Evolutionary conservation across 2,113 vertebrate genomes (phyloP).

Genomic region (Puffinus mauretanicus): DNA sequence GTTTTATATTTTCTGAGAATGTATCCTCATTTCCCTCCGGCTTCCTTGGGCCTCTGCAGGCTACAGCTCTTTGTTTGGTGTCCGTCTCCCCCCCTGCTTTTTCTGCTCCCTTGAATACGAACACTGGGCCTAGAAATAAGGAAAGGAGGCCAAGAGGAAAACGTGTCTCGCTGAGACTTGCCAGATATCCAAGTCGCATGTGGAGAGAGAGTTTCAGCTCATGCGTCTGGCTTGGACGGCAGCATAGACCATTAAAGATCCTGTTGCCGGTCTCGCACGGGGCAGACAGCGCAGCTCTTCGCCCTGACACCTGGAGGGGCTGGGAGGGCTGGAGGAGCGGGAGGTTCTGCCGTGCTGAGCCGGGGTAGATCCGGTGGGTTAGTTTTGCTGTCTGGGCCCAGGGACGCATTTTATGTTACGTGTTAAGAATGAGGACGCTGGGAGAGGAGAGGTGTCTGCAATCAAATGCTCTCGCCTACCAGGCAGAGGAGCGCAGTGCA

Average conservation of each 20-base stretch:
- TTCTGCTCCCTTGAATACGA: slow-evolving; percentile 13
- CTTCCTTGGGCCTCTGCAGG: not conserved
- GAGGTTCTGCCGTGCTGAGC: not conserved
- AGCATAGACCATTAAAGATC: not conserved
- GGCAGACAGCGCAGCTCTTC: not conserved
- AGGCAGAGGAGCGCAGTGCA: not conserved
- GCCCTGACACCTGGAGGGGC: not conserved
- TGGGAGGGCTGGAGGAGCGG: not conserved
- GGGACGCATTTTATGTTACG: not conserved
- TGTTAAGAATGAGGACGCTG: not conserved
- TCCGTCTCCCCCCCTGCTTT: too few species aligned
- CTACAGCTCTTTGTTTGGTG: not conserved
- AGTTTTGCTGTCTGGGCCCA: not conserved
- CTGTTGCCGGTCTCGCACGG: not conserved
- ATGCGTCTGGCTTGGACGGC: not conserved
- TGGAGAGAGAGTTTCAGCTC: slow-evolving; percentile 23
- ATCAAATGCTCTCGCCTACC: not conserved
- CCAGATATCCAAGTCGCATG: slow-evolving; percentile 39
- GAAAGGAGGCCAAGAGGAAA: slow-evolving; percentile 49
- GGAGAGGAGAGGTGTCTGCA: not conserved
- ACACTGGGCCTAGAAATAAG: slow-evolving; percentile 11
- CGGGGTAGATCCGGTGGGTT: not conserved
- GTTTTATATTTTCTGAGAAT: not conserved
- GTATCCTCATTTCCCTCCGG: not conserved
- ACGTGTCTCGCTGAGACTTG: slow-evolving; percentile 19